Percentiles rank a stretch among this genome's conserved stretches.
These are phyloP conservation scores for Potorous gilbertii DNA, from an alignment of 2,797 vertebrate species.

Conservation along the genomic window DNA sequence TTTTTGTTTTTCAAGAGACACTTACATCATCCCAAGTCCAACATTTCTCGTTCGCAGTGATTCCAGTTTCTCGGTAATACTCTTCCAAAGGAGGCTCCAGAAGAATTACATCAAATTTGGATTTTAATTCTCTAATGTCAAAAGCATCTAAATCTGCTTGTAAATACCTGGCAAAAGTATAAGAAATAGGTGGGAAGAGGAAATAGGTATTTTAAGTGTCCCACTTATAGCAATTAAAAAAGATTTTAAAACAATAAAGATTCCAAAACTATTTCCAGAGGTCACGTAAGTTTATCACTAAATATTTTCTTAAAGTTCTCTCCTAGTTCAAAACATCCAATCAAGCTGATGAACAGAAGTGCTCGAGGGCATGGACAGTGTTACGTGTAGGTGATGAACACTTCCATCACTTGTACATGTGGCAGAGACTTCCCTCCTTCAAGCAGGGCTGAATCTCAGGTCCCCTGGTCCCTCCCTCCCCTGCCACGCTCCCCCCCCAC, in stretches of 20 bases:
- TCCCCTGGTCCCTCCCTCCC: no score
- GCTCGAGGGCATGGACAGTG: not conserved
- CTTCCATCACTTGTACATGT: not conserved
- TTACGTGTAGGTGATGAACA: not conserved
- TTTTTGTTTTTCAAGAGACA: not conserved
- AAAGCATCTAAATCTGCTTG: constrained; percentile 96
- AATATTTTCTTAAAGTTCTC: not conserved
- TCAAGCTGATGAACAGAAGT: not conserved
- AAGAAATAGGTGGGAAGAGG: not conserved
- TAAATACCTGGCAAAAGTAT: constrained; percentile 90
- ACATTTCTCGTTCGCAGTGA: constrained; percentile 96
- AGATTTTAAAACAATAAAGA: not conserved
- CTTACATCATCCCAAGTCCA: constrained; percentile 98
- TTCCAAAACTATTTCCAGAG: constrained; percentile 3
- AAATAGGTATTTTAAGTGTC: not conserved
- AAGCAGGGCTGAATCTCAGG: not conserved
- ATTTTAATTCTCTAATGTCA: constrained; percentile 95
- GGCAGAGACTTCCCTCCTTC: not conserved
- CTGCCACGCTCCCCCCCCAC: no score
- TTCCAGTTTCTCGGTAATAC: constrained; percentile 97
- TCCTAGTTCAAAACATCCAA: not conserved
- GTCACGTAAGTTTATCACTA: constrained; percentile 10
- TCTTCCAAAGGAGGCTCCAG: constrained; percentile 97
- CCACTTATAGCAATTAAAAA: constrained; percentile 2
- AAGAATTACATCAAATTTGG: constrained; percentile 97